These are phyloP conservation scores for Temnothorax rugatulus DNA, from an alignment of 2,888 invertebrate species.

Conservation along the genomic window DNA sequence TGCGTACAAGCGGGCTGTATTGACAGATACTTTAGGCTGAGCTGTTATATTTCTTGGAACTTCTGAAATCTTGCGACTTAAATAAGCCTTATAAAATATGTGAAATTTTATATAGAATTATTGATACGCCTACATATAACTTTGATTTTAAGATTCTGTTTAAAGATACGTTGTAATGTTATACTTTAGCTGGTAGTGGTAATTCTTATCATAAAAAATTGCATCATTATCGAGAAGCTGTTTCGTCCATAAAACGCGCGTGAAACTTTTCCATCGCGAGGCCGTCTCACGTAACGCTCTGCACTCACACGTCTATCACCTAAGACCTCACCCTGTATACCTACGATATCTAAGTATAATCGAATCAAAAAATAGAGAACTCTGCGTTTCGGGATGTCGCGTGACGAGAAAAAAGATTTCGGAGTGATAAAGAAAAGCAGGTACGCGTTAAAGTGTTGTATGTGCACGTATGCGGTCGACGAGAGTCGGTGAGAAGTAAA, in stretches of 20 bases:
- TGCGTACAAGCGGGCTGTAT: constrained; percentile 19
- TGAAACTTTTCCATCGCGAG: constrained; percentile 29
- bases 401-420: constrained; percentile 59
- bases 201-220: constrained; percentile 4
- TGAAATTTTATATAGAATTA: constrained; percentile 1
- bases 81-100: background rate
- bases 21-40: constrained; percentile 17
- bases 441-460: constrained; percentile 62
- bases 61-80: constrained; percentile 1
- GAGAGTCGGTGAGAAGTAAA: constrained; percentile 68
- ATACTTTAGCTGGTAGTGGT: background rate
- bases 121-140: background rate
- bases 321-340: constrained; percentile 51
- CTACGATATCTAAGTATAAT: constrained; percentile 73
- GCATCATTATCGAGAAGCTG: constrained; percentile 12
- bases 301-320: constrained; percentile 17
- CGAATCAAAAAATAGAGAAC: constrained; percentile 77
- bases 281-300: constrained; percentile 2
- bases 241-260: constrained; percentile 12
- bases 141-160: constrained; percentile 15
- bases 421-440: constrained; percentile 67
- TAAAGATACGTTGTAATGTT: background rate
- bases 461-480: constrained; percentile 33
- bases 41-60: background rate
- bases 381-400: constrained; percentile 63